Evolutionary conservation across 2,888 invertebrate species (phyloP).

Genomic region (Eupithecia subfuscata): DNA sequence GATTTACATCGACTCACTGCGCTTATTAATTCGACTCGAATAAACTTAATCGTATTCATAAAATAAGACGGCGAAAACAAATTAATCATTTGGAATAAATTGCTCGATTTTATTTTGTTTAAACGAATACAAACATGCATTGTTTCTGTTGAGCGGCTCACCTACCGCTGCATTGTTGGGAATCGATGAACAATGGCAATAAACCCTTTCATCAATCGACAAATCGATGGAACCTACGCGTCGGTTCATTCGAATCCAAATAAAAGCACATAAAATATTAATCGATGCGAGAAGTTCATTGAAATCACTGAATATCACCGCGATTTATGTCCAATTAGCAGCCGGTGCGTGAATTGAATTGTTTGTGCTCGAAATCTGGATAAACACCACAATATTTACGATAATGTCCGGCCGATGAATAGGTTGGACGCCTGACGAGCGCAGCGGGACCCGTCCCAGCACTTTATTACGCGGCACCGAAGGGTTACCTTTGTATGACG

Average conservation of each 20-base stretch:
- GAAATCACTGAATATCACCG: slow-evolving; percentile 78
- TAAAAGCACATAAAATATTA: slow-evolving; percentile 76
- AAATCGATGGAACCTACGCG: slow-evolving; percentile 72
- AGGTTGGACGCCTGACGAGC: slow-evolving; percentile 64
- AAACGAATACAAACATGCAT: slow-evolving; percentile 39
- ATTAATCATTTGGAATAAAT: slow-evolving; percentile 55
- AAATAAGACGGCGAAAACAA: slow-evolving; percentile 55
- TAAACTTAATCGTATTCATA: slow-evolving; percentile 55
- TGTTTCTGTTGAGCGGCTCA: slow-evolving; percentile 34
- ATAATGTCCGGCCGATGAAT: slow-evolving; percentile 77
- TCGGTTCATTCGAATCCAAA: slow-evolving; percentile 73
- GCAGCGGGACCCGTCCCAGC: slow-evolving; percentile 63
- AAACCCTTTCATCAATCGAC: slow-evolving; percentile 60
- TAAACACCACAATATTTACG: slow-evolving; percentile 84
- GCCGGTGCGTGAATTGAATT: slow-evolving; percentile 82
- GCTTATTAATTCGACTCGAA: slow-evolving; percentile 58
- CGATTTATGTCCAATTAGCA: slow-evolving; percentile 82
- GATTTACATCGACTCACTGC: slow-evolving; percentile 59
- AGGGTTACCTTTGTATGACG: slow-evolving; percentile 80
- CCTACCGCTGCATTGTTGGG: slow-evolving; percentile 39
- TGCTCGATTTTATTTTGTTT: slow-evolving; percentile 48
- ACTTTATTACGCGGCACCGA: slow-evolving; percentile 75
- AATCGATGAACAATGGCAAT: slow-evolving; percentile 54
- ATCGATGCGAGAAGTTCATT: slow-evolving; percentile 70
- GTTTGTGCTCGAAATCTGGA: slow-evolving; percentile 81